phyloP scores from a whole-genome alignment of 1,140 invertebrate species.

The Drosophila sp. region DNA sequence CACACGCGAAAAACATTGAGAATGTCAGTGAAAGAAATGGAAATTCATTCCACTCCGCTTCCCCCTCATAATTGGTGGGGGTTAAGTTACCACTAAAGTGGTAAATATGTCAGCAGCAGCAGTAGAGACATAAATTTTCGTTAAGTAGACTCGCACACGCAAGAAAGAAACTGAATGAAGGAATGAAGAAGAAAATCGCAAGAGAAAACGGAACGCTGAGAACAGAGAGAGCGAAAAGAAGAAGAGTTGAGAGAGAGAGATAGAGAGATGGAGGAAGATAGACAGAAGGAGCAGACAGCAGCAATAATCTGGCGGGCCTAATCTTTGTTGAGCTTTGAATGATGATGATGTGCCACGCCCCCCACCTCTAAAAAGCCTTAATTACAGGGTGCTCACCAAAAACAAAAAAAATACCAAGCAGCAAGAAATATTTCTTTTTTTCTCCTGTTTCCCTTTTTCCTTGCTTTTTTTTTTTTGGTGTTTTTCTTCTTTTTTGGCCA shows the following conservation, averaged over 20 bases:
- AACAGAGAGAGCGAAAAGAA: constrained; percentile 1
- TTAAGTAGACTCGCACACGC: constrained; percentile 80
- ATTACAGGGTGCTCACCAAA: constrained; percentile 66
- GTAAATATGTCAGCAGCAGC: constrained; percentile 81
- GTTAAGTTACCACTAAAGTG: constrained; percentile 56
- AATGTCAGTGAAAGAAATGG: constrained; percentile 45
- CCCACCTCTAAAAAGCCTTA: constrained; percentile 57
- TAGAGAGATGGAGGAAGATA: not conserved
- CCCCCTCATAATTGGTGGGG: constrained; percentile 38
- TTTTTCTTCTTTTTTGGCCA: constrained; percentile 31
- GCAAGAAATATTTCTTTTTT: not conserved
- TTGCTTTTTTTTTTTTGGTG: constrained; percentile 34
- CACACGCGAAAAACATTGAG: constrained; percentile 50
- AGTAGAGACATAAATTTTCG: constrained; percentile 74
- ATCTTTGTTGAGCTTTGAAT: constrained; percentile 75
- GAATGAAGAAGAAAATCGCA: constrained; percentile 2
- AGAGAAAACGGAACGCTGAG: not conserved
- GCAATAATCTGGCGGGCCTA: constrained; percentile 69
- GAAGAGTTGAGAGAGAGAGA: not conserved
- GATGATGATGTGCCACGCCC: constrained; percentile 79
- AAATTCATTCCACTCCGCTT: constrained; percentile 40
- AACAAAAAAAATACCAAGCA: not conserved
- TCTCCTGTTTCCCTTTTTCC: not conserved
- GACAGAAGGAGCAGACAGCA: constrained; percentile 17
- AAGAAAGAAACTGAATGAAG: constrained; percentile 45